Evolutionary conservation across 2,113 vertebrate genomes (phyloP), one percentile per base, ranked within the genome.

Genomic region (Tetraodon nigroviridis): DNA sequence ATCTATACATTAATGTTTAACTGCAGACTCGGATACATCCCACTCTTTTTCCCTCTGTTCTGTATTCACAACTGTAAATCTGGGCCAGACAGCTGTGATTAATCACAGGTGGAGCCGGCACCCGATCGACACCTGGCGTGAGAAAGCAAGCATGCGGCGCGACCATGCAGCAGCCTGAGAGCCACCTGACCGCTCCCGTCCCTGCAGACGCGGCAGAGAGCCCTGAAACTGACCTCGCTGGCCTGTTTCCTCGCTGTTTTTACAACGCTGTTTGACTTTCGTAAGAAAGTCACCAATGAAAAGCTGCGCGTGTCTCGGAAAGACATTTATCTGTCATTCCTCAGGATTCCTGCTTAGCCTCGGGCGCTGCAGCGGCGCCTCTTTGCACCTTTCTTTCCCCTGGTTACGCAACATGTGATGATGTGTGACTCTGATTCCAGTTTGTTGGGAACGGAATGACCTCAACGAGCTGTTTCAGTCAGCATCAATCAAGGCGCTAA

Each of bases 1-100:
- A 32, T 50, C 32, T 44, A 21, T 19, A 46, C 42, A 77, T 83
- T 86, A 83, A 83, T 83, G 79, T 85, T 84, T 87, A 84, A 87
- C 87, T 72, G 62, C 58, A 55, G 68, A 76, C 76, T 68, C 63
- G 61, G 5, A 18, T 46, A 49, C 68, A 67, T 66, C 70, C 58
- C 65, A n/a, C 22, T 55, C 58, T 59, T 42, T 53, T 42, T 47
- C 52, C 32, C 7, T 54, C 58, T 5, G 18, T n/a, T 58, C 48
- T 49, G 16, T 53, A 41, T 42, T 66, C 68, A 67, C 57, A 73
- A 81, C 61, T 58, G 27, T 37, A 21, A 64, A 73, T 70, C 69
- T 24, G 62, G 61, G 50, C 71, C 57, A 45, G 69, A 69, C 61
- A 69, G 64, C 53, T 15, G 56, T 63, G 61, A 86, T 87, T 82